Conservation (phyloP, 2,113 vertebrate species). For the Syrrhaptes paradoxus region DNA sequence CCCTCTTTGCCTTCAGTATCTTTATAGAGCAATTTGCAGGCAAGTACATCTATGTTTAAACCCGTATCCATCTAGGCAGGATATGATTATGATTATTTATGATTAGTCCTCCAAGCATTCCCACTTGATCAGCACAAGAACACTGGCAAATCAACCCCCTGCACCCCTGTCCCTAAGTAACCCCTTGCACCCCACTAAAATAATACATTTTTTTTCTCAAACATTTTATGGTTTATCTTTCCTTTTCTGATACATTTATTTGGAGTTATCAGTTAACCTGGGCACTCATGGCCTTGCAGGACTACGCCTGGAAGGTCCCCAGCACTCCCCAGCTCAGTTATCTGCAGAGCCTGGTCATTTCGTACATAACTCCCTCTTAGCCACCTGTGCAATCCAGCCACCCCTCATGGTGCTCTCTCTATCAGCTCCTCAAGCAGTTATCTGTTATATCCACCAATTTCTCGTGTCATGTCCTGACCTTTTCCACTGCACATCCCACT, state of each 20-base stretch:
- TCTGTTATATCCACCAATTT: background rate
- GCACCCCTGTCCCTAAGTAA: background rate
- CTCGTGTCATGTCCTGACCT: rapidly evolving
- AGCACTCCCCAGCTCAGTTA: background rate
- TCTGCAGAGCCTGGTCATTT: background rate
- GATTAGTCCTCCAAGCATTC: constrained; percentile 44
- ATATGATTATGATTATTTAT: constrained; percentile 58
- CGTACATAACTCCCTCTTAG: background rate
- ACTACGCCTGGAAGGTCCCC: background rate
- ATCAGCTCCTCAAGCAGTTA: background rate
- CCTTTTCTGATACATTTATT: background rate
- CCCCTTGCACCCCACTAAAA: background rate
- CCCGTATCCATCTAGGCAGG: constrained; percentile 21
- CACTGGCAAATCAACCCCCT: background rate
- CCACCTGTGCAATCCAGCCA: background rate
- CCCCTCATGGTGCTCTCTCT: background rate
- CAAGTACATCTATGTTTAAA: constrained; percentile 47
- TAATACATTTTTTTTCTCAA: background rate
- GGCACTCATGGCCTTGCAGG: background rate
- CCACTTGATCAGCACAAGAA: background rate
- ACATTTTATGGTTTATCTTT: background rate
- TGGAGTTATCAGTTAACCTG: background rate
- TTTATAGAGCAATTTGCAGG: constrained; percentile 24
- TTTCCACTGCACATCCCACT: background rate
- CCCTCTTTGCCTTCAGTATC: constrained; percentile 37